Conservation (phyloP, 53 echinoderm and acorn worm species). For the Paelopatides confundens region DNA sequence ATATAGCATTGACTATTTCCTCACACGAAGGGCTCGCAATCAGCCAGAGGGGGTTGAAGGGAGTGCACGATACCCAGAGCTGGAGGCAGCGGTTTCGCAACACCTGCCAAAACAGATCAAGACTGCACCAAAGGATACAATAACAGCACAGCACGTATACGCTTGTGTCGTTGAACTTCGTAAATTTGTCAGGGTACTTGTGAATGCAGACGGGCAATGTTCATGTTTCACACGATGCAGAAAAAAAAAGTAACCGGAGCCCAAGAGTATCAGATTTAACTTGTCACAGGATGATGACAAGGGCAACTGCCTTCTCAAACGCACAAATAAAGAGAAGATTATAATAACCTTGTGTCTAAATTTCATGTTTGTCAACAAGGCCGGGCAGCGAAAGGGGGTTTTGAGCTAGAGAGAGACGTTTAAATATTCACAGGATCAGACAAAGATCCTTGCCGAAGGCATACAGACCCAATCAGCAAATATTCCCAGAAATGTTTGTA, state of each 20-base stretch:
- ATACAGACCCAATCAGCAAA: too few relatives aligned
- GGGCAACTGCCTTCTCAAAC: neutral
- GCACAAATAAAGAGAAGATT: neutral
- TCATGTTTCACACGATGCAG: neutral
- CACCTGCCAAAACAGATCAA: constrained; percentile 30
- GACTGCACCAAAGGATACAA: neutral
- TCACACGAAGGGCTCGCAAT: neutral
- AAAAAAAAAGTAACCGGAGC: neutral
- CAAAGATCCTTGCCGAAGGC: too few relatives aligned
- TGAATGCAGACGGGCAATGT: neutral
- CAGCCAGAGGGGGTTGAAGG: neutral
- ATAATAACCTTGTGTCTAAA: neutral
- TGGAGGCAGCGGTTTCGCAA: neutral
- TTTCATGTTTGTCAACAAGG: neutral
- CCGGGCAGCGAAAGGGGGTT: too few relatives aligned
- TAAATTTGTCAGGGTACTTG: neutral
- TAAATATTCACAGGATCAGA: too few relatives aligned
- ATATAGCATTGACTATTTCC: neutral
- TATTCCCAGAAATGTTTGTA: too few relatives aligned
- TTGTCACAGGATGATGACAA: neutral
- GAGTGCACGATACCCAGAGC: constrained; percentile 18
- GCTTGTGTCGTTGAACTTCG: constrained; percentile 37
- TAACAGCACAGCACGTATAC: neutral
- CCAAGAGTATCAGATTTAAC: neutral
- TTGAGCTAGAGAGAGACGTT: too few relatives aligned